These are phyloP conservation scores for Lasioglossum baleicum DNA, from an alignment of 1,140 invertebrate genomes.

Conservation along the genomic window DNA sequence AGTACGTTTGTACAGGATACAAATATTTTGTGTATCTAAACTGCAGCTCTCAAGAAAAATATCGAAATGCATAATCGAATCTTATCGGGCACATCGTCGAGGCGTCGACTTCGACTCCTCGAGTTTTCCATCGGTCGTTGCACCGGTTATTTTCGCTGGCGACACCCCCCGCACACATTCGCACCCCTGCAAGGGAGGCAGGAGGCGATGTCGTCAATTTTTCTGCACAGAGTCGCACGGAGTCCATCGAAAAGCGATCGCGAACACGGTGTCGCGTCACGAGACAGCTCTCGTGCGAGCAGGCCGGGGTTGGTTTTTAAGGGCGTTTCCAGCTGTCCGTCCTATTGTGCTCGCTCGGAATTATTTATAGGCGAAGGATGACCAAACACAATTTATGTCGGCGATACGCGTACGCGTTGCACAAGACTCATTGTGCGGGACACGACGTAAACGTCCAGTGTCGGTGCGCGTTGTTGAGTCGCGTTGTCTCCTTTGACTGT, in stretches of 20 bases:
- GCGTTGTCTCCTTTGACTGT: not conserved
- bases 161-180: not conserved
- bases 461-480: not conserved
- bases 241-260: constrained; percentile 62
- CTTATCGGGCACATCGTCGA: not conserved
- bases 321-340: constrained; percentile 66
- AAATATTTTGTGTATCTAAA: too few relatives aligned
- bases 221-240: constrained; percentile 16
- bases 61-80: not conserved
- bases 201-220: not conserved
- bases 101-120: constrained; percentile 1
- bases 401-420: constrained; percentile 2
- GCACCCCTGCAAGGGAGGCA: too few relatives aligned
- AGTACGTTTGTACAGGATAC: too few relatives aligned
- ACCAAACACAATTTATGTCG: constrained; percentile 68
- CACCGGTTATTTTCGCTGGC: constrained; percentile 28
- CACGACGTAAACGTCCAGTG: constrained; percentile 24
- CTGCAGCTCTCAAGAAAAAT: too few relatives aligned
- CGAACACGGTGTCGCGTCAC: not conserved
- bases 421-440: constrained; percentile 34
- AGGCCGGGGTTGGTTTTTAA: constrained; percentile 43
- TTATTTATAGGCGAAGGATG: constrained; percentile 74
- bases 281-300: not conserved
- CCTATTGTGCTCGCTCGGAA: constrained; percentile 60
- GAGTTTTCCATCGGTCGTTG: constrained; percentile 20